Conservation (phyloP, 2,113 vertebrate genomes). For the Phrynosoma blainvillii region DNA sequence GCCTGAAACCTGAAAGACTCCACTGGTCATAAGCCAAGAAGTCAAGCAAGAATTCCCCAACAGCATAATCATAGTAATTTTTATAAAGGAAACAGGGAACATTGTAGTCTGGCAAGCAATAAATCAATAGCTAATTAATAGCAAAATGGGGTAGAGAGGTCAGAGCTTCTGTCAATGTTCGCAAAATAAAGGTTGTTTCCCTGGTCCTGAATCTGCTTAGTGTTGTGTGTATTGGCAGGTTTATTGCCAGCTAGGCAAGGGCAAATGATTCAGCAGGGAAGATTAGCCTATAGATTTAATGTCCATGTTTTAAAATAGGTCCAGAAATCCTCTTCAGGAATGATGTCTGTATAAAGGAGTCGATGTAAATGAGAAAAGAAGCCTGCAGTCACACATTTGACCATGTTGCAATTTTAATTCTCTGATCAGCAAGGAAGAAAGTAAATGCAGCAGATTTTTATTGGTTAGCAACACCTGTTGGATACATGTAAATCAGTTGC, state of each 20-base stretch:
- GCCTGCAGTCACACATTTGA: background rate
- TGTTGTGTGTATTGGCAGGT: constrained; percentile 17
- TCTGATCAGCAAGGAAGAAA: background rate
- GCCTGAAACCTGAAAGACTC: too few species aligned
- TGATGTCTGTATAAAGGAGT: constrained; percentile 5
- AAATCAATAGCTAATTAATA: constrained; percentile 32
- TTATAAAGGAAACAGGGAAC: background rate
- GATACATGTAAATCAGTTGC: constrained; percentile 11
- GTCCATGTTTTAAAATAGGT: constrained; percentile 6
- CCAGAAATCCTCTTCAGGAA: constrained; percentile 4
- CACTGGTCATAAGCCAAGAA: too few species aligned
- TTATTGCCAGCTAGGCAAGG: constrained; percentile 22
- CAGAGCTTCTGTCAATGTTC: background rate
- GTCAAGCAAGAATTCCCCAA: too few species aligned
- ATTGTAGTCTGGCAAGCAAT: constrained; percentile 12
- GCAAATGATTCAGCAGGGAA: constrained; percentile 31
- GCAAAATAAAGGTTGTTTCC: constrained; percentile 28
- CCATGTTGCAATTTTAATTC: background rate
- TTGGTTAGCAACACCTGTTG: background rate
- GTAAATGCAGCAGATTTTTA: background rate
- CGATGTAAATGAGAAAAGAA: background rate
- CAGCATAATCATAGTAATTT: too few species aligned
- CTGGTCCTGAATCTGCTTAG: constrained; percentile 12
- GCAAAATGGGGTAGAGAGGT: constrained; percentile 15
- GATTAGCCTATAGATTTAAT: constrained; percentile 18